A percentile compares a stretch with the other conserved stretches of the same genome.
phyloP scores from a whole-genome alignment of 2,113 vertebrate genomes.

The Neopipo cinnamomea region DNA sequence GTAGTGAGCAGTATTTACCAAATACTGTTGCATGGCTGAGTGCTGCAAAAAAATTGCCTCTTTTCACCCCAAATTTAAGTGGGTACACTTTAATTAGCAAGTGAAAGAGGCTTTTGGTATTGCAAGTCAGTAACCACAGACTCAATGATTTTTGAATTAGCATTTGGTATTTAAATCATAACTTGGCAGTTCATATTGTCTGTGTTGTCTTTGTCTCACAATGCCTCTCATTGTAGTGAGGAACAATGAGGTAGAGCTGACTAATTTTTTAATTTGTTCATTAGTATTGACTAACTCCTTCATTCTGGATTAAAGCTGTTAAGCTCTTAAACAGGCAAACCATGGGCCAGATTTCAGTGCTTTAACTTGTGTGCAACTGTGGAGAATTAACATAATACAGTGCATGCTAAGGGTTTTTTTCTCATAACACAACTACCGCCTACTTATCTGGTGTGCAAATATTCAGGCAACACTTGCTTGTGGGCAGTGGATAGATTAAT shows the following conservation, averaged over 20 bases:
- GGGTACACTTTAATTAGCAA: background rate
- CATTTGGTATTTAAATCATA: constrained; percentile 10
- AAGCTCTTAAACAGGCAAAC: background rate
- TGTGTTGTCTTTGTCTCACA: constrained; percentile 5
- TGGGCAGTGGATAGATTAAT: background rate
- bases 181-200: background rate
- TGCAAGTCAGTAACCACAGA: background rate
- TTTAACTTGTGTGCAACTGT: background rate
- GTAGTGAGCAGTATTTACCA: background rate
- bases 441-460: background rate
- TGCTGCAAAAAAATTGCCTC: background rate
- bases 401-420: background rate
- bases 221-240: background rate
- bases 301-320: background rate
- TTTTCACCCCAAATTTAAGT: background rate
- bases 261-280: background rate
- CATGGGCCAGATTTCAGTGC: background rate
- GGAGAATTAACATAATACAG: background rate
- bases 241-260: background rate
- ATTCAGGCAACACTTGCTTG: background rate
- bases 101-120: background rate
- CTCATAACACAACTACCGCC: background rate
- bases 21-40: background rate
- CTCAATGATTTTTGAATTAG: background rate
- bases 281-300: background rate